These are phyloP conservation scores for Clarias laeviceps DNA, from an alignment of 2,797 vertebrate species.

Conservation along the genomic window DNA sequence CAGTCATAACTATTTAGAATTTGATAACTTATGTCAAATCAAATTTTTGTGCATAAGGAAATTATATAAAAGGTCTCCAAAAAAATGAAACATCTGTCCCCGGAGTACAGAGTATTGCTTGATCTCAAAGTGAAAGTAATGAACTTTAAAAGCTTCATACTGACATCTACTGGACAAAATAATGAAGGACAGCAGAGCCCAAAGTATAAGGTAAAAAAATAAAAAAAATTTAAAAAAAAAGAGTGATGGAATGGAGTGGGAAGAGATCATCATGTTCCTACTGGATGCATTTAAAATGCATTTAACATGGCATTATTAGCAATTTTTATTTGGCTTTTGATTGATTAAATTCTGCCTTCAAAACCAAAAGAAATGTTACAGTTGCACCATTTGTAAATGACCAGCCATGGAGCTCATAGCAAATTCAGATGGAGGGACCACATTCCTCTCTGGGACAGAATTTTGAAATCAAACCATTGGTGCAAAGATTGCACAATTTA, in stretches of 20 bases:
- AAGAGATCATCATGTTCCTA: neutral
- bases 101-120: neutral
- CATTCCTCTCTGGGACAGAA: neutral
- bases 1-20: neutral
- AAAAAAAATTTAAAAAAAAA: neutral
- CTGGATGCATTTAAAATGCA: neutral
- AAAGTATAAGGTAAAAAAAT: no score
- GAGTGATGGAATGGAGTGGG: neutral
- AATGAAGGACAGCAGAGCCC: conserved; percentile 12
- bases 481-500: neutral
- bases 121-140: neutral
- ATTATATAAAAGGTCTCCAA: neutral
- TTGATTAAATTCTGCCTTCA: neutral
- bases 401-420: neutral
- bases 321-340: neutral
- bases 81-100: neutral
- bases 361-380: neutral
- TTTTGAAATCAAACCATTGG: neutral
- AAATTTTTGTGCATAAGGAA: neutral
- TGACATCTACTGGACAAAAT: conserved; percentile 66
- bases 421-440: neutral
- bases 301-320: neutral
- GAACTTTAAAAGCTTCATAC: conserved; percentile 53
- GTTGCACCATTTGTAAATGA: neutral
- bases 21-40: neutral